Conservation (phyloP, 2,113 vertebrate genomes). For the Centropus bengalensis region DNA sequence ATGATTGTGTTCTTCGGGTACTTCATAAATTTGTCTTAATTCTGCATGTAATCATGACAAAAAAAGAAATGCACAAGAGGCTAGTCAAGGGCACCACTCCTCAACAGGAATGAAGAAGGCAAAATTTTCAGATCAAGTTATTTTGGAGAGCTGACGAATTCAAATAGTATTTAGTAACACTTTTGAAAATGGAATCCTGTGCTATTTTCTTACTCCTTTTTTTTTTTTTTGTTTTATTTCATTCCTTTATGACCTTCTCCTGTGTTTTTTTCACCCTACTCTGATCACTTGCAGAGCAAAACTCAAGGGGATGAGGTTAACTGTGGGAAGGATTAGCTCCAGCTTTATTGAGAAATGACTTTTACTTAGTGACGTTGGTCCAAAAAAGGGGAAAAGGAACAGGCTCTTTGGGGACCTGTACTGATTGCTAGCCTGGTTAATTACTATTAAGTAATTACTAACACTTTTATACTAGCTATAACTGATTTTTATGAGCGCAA, state of each 20-base stretch:
- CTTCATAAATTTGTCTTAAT: not conserved
- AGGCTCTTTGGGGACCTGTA: not conserved
- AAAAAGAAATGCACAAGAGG: not conserved
- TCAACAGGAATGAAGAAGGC: not conserved
- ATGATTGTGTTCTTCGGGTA: not conserved
- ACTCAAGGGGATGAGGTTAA: not conserved
- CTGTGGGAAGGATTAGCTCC: not conserved
- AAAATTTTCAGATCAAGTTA: not conserved
- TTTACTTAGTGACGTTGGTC: not conserved
- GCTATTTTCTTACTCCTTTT: not conserved
- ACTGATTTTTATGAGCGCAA: not conserved
- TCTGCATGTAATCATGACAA: not conserved
- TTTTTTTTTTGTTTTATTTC: not conserved
- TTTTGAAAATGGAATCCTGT: not conserved
- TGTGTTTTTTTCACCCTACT: accelerated
- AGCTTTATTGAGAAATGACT: not conserved
- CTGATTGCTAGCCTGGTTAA: not conserved
- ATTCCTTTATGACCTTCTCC: not conserved
- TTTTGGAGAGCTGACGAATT: constrained; percentile 6
- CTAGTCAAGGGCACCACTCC: not conserved
- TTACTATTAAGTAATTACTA: not conserved
- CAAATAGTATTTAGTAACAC: not conserved
- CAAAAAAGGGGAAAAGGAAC: not conserved
- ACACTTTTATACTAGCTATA: not conserved
- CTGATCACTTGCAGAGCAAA: not conserved